Percentiles rank a stretch among this genome's conserved stretches.
Evolutionary conservation across 2,113 vertebrate species (phyloP).

Genomic region (Oriolus oriolus): DNA sequence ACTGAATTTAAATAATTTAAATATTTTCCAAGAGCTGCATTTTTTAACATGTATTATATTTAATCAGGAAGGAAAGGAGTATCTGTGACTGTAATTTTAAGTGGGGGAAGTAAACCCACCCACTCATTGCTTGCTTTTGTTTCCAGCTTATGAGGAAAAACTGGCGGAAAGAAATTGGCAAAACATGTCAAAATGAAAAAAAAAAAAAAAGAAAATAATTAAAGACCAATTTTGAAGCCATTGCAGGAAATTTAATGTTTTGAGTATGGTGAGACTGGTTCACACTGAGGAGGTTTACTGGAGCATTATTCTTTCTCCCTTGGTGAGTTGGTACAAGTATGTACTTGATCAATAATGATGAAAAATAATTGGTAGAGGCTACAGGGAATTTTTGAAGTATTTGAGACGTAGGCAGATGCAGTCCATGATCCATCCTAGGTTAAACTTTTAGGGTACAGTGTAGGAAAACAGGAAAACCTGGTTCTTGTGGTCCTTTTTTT

Average conservation of each 20-base stretch:
- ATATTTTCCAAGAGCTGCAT: neutral
- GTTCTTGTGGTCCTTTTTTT: neutral
- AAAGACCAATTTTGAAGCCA: neutral
- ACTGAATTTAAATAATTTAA: neutral
- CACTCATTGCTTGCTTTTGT: neutral
- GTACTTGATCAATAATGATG: neutral
- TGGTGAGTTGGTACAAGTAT: neutral
- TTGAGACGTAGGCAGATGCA: neutral
- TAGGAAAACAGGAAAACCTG: neutral
- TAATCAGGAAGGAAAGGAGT: neutral
- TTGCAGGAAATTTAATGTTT: neutral
- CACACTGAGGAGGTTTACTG: neutral
- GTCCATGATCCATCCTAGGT: neutral
- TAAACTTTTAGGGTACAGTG: neutral
- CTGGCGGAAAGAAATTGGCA: neutral
- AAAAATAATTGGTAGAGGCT: neutral
- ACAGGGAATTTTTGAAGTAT: neutral
- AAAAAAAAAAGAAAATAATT: neutral
- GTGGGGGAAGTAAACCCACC: neutral
- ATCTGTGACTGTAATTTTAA: neutral
- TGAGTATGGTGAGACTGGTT: neutral
- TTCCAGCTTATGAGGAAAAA: neutral
- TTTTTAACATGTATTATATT: neutral
- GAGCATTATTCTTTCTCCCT: neutral
- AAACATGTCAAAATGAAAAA: neutral